phyloP scores from a whole-genome alignment of 2,797 vertebrate species.

The Neoniphon sammara region DNA sequence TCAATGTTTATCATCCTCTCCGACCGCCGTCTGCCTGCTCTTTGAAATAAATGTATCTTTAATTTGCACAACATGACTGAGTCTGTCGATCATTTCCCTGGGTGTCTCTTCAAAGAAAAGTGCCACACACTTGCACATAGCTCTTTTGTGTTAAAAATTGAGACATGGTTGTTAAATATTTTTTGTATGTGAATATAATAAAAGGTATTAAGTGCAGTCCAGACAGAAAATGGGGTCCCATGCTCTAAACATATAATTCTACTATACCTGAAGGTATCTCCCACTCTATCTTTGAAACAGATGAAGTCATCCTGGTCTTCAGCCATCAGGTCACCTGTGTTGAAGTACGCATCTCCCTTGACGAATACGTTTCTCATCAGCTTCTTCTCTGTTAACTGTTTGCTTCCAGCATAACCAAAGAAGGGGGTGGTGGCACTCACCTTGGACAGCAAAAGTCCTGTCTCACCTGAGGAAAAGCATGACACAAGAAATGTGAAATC shows the following conservation, averaged over 20 bases:
- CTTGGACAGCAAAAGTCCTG: slow-evolving; percentile 90
- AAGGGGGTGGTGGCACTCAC: slow-evolving; percentile 88
- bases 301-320: slow-evolving; percentile 91
- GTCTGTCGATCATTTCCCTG: too few relatives aligned
- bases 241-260: not conserved
- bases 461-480: slow-evolving; percentile 83
- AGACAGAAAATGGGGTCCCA: too few relatives aligned
- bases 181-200: too few relatives aligned
- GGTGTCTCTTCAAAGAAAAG: too few relatives aligned
- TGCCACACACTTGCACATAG: too few relatives aligned
- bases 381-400: slow-evolving; percentile 89
- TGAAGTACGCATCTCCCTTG: slow-evolving; percentile 92
- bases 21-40: too few relatives aligned
- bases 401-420: slow-evolving; percentile 92
- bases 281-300: slow-evolving; percentile 91
- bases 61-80: too few relatives aligned
- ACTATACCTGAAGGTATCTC: slow-evolving; percentile 92
- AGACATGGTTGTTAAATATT: too few relatives aligned
- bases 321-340: slow-evolving; percentile 92
- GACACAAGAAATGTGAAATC: not conserved
- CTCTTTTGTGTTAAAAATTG: too few relatives aligned
- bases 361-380: slow-evolving; percentile 88
- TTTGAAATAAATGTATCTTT: too few relatives aligned
- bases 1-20: too few relatives aligned
- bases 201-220: too few relatives aligned